Conservation (phyloP, 2,113 vertebrate genomes). For the Neogale vison region DNA sequence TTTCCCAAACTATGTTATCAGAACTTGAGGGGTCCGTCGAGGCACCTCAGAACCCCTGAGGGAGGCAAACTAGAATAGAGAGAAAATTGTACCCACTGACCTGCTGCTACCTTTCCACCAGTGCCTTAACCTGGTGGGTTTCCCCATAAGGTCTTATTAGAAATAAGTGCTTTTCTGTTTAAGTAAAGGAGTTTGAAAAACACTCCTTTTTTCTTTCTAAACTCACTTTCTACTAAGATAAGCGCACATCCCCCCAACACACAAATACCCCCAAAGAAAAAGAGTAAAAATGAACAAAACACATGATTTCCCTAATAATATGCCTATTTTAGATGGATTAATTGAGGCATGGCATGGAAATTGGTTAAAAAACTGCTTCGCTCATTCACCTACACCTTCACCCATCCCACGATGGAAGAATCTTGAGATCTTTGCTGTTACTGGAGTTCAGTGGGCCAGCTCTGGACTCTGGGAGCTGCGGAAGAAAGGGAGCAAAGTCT, state of each 20-base stretch:
- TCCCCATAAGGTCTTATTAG: background rate
- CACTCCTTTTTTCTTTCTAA: background rate
- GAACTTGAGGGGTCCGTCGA: background rate
- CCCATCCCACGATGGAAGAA: background rate
- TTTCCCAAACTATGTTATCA: background rate
- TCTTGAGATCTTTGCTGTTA: background rate
- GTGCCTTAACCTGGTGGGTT: background rate
- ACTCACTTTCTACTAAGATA: background rate
- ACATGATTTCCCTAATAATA: background rate
- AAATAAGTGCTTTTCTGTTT: background rate
- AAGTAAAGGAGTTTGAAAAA: conserved; percentile 2
- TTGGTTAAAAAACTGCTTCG: background rate
- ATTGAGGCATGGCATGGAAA: background rate
- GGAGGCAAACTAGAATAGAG: background rate
- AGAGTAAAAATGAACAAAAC: background rate
- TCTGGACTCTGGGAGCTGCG: background rate
- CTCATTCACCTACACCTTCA: background rate
- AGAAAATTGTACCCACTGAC: background rate
- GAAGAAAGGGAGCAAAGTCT: background rate
- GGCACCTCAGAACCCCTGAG: background rate
- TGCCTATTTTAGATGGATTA: background rate
- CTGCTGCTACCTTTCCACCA: no score
- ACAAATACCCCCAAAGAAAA: background rate
- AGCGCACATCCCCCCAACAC: background rate
- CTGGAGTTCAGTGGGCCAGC: background rate